Conservation (phyloP, 2,113 vertebrate species). For the Oncorhynchus masou region DNA sequence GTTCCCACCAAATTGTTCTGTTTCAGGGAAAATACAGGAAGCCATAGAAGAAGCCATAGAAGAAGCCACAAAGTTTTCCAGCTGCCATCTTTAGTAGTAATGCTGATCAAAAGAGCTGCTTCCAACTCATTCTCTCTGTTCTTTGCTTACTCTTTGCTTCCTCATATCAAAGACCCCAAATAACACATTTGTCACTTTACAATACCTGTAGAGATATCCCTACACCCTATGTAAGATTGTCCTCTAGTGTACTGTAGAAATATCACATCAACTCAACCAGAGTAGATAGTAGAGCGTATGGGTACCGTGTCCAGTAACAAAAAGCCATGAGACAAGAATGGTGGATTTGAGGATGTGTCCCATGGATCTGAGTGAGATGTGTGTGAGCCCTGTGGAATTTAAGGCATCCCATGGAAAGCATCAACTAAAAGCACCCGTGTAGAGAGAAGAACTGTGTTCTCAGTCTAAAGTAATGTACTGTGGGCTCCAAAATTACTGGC, state of each 20-base stretch:
- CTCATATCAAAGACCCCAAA: no score
- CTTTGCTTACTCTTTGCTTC: no score
- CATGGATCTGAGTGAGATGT: background rate
- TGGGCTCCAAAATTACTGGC: no score
- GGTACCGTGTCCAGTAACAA: background rate
- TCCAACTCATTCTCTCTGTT: no score
- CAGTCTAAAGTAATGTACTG: background rate
- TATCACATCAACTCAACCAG: background rate
- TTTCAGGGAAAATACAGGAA: background rate
- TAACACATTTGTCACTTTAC: no score
- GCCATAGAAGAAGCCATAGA: no score
- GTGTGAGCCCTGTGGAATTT: constrained; percentile 13
- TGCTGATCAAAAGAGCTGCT: no score
- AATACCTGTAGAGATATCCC: no score
- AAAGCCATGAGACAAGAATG: background rate
- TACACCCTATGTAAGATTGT: no score
- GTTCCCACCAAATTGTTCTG: background rate
- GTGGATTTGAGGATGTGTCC: constrained; percentile 10
- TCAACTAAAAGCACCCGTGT: background rate
- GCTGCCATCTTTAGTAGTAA: no score
- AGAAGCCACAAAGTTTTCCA: no score
- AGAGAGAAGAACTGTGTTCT: background rate
- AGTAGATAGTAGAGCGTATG: background rate
- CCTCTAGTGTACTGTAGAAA: background rate
- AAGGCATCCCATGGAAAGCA: background rate